phyloP scores from a whole-genome alignment of 2,888 invertebrate species.

The Rhagophthalmus giganteus region DNA sequence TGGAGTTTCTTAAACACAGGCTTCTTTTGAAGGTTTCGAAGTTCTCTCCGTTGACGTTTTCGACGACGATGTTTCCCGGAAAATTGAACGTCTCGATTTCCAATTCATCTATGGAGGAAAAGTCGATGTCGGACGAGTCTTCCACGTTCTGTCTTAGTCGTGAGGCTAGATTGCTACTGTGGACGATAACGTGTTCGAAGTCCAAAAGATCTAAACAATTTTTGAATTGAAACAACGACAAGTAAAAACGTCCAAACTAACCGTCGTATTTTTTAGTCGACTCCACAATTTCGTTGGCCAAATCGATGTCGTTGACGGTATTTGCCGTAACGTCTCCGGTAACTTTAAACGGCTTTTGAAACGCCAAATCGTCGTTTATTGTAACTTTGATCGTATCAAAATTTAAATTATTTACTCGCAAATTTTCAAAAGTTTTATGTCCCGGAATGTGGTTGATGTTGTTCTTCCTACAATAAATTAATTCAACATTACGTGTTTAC shows the following conservation, averaged over 20 bases:
- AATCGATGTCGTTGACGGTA: slow-evolving; percentile 33
- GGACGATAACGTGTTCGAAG: slow-evolving; percentile 10
- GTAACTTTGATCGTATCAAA: slow-evolving; percentile 43
- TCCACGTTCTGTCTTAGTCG: no score
- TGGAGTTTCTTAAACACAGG: slow-evolving; percentile 56
- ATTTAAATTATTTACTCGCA: slow-evolving; percentile 41
- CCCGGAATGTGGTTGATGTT: slow-evolving; percentile 36
- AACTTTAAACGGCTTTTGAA: slow-evolving; percentile 37
- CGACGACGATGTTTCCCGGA: slow-evolving; percentile 46
- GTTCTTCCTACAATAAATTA: slow-evolving; percentile 38
- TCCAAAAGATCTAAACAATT: slow-evolving; percentile 7
- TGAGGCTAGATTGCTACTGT: no score
- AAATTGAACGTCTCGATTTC: slow-evolving; percentile 36
- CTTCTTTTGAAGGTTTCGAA: slow-evolving; percentile 55
- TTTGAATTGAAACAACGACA: no score
- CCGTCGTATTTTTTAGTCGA: slow-evolving; percentile 31
- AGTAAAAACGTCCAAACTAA: slow-evolving; percentile 18
- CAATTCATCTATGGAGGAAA: neutral
- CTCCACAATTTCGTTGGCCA: slow-evolving; percentile 38
- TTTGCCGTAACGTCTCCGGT: slow-evolving; percentile 27
- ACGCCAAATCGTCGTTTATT: slow-evolving; percentile 43
- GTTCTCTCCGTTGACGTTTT: slow-evolving; percentile 55
- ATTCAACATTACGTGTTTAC: no score
- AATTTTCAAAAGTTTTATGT: slow-evolving; percentile 45
- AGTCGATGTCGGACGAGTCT: slow-evolving; percentile 1